Base-by-base conservation (phyloP, 1,140 invertebrate genomes). In the Anoplophora glabripennis region DNA sequence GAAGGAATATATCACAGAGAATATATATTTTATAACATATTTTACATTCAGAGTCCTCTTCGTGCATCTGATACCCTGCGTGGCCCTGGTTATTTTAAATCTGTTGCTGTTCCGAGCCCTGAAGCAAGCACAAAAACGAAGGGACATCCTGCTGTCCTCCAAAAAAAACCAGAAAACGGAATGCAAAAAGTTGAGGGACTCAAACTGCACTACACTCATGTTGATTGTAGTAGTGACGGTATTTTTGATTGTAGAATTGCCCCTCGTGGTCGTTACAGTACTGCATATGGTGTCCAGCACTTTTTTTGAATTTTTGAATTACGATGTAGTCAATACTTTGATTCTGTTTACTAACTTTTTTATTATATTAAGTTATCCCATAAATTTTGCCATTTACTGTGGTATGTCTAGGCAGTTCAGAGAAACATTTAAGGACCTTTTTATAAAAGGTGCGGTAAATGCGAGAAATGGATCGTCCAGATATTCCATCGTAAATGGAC, bases 321-420 rank as follows among this genome's bases (percentile, higher is more conserved):
- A 93, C 66, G 75, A 85, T 49, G 82, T 92, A 38, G 88, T 90
- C 11, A 93, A 93, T 73, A 84, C 89, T 7, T 83, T 92, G 57
- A 89, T 96, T 42, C 77, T 96, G 14, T 84, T 95, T 64, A 93
- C 89, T 0, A 94, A 94, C 78, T 93, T 96, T 77, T 90, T 93
- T 74, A 92, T 97, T 61, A 89, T 93, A 41, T 80, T 94, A 7
- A 92, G 89, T 14, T 96, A 96, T 75, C 93, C 93, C 0, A 88
- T 96, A 53, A 95, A 96, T 76, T 97, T 97, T 71, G 93, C 92
- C 52, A 96, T 97, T 59, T 97, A 97, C 73, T 96, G 93, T 73
- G 92, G 92, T 4, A 96, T 96, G 94, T 93, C 89, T 45, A 80
- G 92, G 17, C 92, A 95, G 72, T 97, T 97, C 72, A 79, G 94